phyloP scores from a whole-genome alignment of 2,113 vertebrate genomes.

The Urocolius indicus region DNA sequence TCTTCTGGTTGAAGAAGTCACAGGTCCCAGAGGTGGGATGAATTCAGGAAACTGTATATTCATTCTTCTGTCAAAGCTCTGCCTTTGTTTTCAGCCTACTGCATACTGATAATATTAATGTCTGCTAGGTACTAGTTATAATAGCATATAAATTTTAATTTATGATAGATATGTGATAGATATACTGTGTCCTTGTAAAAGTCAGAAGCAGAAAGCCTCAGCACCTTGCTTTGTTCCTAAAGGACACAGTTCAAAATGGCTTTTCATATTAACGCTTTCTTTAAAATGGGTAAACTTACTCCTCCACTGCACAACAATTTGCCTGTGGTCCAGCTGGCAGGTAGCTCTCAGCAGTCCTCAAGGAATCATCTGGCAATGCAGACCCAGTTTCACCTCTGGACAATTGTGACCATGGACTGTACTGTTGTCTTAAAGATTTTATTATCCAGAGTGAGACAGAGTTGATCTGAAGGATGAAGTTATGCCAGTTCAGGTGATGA shows the following conservation, averaged over 20 bases:
- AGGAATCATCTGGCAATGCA: background rate
- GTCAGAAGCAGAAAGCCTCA: background rate
- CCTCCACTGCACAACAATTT: background rate
- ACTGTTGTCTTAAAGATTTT: background rate
- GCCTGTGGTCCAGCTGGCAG: background rate
- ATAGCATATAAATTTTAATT: background rate
- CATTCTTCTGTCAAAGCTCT: background rate
- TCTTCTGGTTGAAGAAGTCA: background rate
- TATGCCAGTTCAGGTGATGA: background rate
- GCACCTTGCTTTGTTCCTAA: background rate
- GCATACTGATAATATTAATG: background rate
- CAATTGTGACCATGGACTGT: accelerated
- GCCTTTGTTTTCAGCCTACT: background rate
- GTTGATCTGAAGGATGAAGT: background rate
- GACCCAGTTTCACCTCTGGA: background rate
- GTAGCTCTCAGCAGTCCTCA: background rate
- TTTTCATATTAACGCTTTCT: background rate
- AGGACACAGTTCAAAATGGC: background rate
- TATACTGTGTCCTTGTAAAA: background rate
- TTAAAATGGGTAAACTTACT: background rate
- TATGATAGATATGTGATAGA: background rate
- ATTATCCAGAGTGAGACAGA: background rate
- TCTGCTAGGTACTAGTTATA: background rate
- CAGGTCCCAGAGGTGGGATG: background rate
- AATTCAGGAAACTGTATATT: background rate